Conservation (phyloP, 2,797 vertebrate species). For the Labroides dimidiatus region DNA sequence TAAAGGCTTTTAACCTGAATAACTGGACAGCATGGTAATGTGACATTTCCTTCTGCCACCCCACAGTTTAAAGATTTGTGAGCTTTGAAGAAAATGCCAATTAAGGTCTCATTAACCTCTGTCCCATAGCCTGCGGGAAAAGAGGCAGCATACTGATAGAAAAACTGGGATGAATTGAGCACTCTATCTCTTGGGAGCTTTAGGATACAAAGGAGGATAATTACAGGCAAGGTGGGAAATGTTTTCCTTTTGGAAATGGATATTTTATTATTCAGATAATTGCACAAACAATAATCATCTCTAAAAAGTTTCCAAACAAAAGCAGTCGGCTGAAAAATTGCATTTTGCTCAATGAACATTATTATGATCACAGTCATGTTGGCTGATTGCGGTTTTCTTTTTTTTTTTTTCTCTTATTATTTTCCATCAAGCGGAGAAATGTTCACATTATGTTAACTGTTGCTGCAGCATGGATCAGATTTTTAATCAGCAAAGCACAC, state of each 20-base stretch:
- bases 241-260: slow-evolving; percentile 55
- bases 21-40: slow-evolving; percentile 74
- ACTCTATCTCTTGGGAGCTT: slow-evolving; percentile 27
- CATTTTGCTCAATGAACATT: slow-evolving; percentile 69
- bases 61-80: slow-evolving; percentile 60
- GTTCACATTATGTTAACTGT: slow-evolving; percentile 65
- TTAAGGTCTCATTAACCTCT: slow-evolving; percentile 75
- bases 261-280: slow-evolving; percentile 69
- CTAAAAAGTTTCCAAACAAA: slow-evolving; percentile 73
- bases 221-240: slow-evolving; percentile 55
- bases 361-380: slow-evolving; percentile 66
- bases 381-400: slow-evolving; percentile 54
- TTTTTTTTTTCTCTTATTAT: slow-evolving; percentile 51
- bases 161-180: slow-evolving; percentile 39
- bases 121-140: slow-evolving; percentile 44
- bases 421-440: slow-evolving; percentile 69
- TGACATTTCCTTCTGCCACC: slow-evolving; percentile 74
- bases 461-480: slow-evolving; percentile 53
- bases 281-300: slow-evolving; percentile 74
- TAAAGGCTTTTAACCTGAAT: slow-evolving; percentile 60
- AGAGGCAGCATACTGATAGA: slow-evolving; percentile 20
- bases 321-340: slow-evolving; percentile 76
- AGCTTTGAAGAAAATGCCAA: slow-evolving; percentile 74
- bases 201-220: slow-evolving; percentile 35
- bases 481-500: slow-evolving; percentile 56